Base-by-base conservation (phyloP, 1,140 invertebrate species). In the Amyelois transitella region DNA sequence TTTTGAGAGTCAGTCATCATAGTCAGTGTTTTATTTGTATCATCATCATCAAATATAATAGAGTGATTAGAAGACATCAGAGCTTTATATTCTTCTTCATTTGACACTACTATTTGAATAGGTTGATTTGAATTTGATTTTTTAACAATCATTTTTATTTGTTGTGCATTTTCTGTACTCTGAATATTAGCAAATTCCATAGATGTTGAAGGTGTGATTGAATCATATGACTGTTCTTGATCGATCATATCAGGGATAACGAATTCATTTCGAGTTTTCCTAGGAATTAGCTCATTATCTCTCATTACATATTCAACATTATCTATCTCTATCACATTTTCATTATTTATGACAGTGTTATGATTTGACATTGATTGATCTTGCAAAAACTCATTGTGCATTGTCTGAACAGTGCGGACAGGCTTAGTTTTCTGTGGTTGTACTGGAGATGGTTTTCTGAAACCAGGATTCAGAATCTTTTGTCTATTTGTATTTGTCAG, bases 291-390 rank as follows among this genome's bases (percentile, higher is more conserved):
- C 57, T 81, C 72, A 58, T 81, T 75, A 60, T 83, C 69, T 66
- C 81, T 81, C 32, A 90, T 55, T 52, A 90, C 77, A 56, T 86
- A 90, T 71, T 91, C 90, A 70, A 88, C 86, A 38, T 91, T 88
- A 61, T 91, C 89, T 56, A 91, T 88, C 18, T 91, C 65, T 8
- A 91, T 88, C 51, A 91, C 88, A 21, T 88, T 88, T 62, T 92
- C 55, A 24, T 65, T 48, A 58, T 78, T 79, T 56, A 75, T 79
- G 51, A 69, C 53, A 1, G n/a, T 14, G 54, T 79, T 61, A 85
- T 64, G 62, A 32, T 58, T 45, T 51, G 43, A 50, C 55, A 24
- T 51, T 45, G n/a, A 64, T 10, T 48, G 43, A 21, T 64, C 52
- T 58, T 65, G 56, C 51, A 59, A 43, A 18, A 53, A 65, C 12